Evolutionary conservation across 2,113 vertebrate genomes (phyloP).

Genomic region (Labeo rohita): DNA sequence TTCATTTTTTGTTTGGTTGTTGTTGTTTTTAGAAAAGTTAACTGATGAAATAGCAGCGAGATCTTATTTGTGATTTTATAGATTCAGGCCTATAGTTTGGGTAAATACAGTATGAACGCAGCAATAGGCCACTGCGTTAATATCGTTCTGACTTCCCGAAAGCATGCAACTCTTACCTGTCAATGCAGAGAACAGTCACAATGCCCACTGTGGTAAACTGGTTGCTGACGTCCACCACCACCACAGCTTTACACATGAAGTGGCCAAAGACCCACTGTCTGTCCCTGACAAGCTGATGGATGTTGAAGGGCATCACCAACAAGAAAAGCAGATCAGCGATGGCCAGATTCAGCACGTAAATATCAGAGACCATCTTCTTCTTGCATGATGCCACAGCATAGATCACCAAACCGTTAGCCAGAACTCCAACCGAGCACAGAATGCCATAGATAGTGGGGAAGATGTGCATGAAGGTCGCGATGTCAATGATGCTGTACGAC

Average conservation of each 20-base stretch:
- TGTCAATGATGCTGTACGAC: conserved; percentile 63
- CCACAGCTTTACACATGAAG: conserved; percentile 82
- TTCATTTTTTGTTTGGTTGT: not conserved
- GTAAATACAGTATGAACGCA: not conserved
- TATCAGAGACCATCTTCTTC: conserved; percentile 82
- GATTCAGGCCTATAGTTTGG: not conserved
- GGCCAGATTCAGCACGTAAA: conserved; percentile 81
- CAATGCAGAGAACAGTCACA: conserved; percentile 80
- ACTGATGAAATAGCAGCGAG: not conserved
- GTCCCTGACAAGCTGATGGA: conserved; percentile 82
- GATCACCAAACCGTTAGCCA: conserved; percentile 80
- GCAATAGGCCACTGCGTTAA: not conserved
- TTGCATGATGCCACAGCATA: conserved; percentile 79
- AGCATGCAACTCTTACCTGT: conserved; percentile 70
- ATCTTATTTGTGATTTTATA: not conserved
- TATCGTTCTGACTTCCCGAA: not conserved
- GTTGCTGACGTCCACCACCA: conserved; percentile 83
- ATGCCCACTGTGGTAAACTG: conserved; percentile 84
- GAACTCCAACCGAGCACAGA: conserved; percentile 76
- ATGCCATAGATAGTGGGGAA: conserved; percentile 79
- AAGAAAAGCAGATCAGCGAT: conserved; percentile 81
- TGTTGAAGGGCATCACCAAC: conserved; percentile 83
- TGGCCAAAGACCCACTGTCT: conserved; percentile 81
- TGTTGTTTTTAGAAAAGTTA: too few species aligned
- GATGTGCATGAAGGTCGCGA: conserved; percentile 79